Evolutionary conservation across 2,888 invertebrate genomes (phyloP), one percentile per base, ranked within the genome.

Genomic region (Carabus problematicus): DNA sequence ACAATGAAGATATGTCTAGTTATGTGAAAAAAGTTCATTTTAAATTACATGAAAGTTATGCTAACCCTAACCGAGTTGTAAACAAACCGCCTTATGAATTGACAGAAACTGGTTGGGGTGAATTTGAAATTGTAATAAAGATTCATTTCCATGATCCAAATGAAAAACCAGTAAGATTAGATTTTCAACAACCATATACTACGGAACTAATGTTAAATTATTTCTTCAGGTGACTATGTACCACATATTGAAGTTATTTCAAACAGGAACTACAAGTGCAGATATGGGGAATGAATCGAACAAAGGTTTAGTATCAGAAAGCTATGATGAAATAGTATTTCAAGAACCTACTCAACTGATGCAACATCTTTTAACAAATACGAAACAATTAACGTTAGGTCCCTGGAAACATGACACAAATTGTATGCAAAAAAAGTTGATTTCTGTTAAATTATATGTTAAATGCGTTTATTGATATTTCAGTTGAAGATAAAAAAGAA

Each of bases 101-200:
- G 6, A 95, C 94, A 0, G 98, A 99, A 82, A 98, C 98, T 0
- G 98, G 98, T 1, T 99, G 99, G 98, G 99, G 99, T 74, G 99
- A 99, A 84, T 99, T 99, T 81, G 98, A 99, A 83, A 94, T 98
- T 73, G 93, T 95, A 42, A 97, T 99, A 64, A 98, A 98, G 81
- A 94, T 99, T 72, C 96, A 95, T 81, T 99, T 99, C 77, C 92
- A 94, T 78, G 98, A 99, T 84, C 94, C 95, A 0, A 96, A 95
- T 77, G 99, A 97, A 82, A 86, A 94, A 79, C 94, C 96, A 12
- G 95, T 95, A 81, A 88, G 88, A 85, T 14, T 39, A 29, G 3
- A 6, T 29, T 29, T 29, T 29, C 3, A 56, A 52, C 62, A 66
- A 70, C 64, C 61, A 49, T 42, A 18, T 47, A 69, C 58, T 29